Conservation (phyloP, 2,113 vertebrate species). For the Paralichthys olivaceus region DNA sequence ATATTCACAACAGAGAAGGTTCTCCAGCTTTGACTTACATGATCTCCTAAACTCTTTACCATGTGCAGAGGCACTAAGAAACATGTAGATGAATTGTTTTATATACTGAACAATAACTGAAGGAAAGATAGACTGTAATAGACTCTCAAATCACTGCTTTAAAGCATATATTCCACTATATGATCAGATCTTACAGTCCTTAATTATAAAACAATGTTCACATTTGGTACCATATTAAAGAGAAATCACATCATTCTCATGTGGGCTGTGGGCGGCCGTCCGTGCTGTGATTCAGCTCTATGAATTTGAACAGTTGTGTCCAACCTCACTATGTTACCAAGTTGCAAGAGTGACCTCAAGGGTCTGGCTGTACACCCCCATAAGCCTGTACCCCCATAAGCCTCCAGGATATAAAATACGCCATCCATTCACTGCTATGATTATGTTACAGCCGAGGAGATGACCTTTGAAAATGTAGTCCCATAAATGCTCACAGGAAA, state of each 20-base stretch:
- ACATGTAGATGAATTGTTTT: neutral
- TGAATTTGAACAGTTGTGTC: slow-evolving; percentile 15
- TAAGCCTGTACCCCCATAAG: neutral
- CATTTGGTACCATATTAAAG: neutral
- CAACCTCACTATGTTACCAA: slow-evolving; percentile 4
- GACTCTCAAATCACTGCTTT: neutral
- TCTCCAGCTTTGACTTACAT: slow-evolving; percentile 3
- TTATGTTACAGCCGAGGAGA: slow-evolving; percentile 62
- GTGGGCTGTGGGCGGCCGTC: neutral
- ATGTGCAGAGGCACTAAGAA: neutral
- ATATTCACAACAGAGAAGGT: slow-evolving; percentile 25
- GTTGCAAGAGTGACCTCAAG: slow-evolving; percentile 21
- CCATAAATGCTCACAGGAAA: slow-evolving; percentile 49
- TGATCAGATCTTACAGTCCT: neutral
- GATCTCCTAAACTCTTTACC: slow-evolving; percentile 1
- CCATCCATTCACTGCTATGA: slow-evolving; percentile 59
- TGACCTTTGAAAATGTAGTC: slow-evolving; percentile 48
- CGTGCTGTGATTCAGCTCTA: slow-evolving; percentile 3
- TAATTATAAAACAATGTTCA: neutral
- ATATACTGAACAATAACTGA: slow-evolving; percentile 8
- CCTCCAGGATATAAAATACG: slow-evolving; percentile 45
- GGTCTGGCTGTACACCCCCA: slow-evolving; percentile 5
- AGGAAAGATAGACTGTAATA: neutral
- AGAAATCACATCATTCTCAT: neutral
- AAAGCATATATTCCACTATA: neutral